phyloP scores from a whole-genome alignment of 2,113 vertebrate species.

The Cynopterus brachyotis region DNA sequence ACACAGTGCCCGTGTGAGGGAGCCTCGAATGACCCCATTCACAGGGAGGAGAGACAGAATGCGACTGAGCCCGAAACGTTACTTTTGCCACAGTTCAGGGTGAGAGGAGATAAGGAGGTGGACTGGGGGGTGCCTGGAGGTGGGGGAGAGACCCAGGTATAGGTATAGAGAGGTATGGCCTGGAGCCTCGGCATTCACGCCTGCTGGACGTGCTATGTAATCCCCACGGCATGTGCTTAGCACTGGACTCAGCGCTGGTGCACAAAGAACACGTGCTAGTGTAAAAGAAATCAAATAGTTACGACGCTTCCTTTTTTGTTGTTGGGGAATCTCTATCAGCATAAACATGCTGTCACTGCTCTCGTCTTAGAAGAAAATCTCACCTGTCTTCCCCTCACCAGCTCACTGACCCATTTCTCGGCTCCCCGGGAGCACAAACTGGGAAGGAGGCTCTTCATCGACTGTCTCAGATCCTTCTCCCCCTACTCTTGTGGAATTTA shows the following conservation, averaged over 20 bases:
- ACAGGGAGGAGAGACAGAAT: background rate
- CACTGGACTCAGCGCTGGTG: background rate
- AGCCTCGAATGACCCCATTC: no score
- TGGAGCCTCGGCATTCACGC: background rate
- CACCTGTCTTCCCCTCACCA: no score
- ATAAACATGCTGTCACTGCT: background rate
- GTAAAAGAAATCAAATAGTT: background rate
- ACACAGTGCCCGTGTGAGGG: background rate
- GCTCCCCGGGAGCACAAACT: background rate
- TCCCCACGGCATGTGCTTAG: rapidly evolving
- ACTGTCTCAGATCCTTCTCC: no score
- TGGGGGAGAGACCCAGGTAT: background rate
- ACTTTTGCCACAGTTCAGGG: background rate
- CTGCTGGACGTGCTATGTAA: background rate
- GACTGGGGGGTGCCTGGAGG: background rate
- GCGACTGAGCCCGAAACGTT: background rate
- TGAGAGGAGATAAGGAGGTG: background rate
- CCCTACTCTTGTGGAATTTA: background rate
- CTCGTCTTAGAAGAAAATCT: background rate
- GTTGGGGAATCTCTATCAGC: background rate
- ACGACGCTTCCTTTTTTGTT: background rate
- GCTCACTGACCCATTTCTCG: background rate
- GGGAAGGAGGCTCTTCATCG: no score
- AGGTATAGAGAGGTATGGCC: no score
- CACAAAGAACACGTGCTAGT: background rate